Base-by-base conservation (phyloP, 2,888 invertebrate species). In the Pteria penguin region DNA sequence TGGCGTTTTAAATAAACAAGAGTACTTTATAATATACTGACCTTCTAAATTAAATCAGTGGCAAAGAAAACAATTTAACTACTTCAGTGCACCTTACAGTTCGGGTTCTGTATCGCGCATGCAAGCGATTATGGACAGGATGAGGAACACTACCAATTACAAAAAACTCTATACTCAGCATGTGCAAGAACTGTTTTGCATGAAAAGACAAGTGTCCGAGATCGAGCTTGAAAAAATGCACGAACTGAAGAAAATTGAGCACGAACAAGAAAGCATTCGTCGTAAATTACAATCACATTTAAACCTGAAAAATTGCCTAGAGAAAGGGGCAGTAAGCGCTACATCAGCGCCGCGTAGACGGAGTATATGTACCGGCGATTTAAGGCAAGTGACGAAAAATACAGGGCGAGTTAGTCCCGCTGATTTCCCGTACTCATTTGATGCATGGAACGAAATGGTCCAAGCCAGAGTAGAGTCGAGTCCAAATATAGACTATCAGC, bases 251-350 rank as follows among this genome's bases (percentile, higher is more conserved):
- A 57, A 68, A 29, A 68, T 68, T 22, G n/a, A 22, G 1, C 18
- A 57, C 0, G 22, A 22, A 14, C 45, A 68, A 26, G n/a, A 31
- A 5, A 24, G 4, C 22, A 31, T 68, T 29, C 22, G 55, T 11
- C 55, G 55, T 18, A 68, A 68, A 57, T 68, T 57, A 32, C 55
- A 33, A 24, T 36, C 32, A 36, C 26, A 65, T 45, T 36, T 65
- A 45, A 14, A n/a, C n/a, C n/a, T n/a, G n/a, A n/a, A n/a, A n/a
- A n/a, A n/a, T n/a, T n/a, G n/a, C n/a, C n/a, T n/a, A n/a, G n/a
- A n/a, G n/a, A n/a, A n/a, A n/a, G n/a, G n/a, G n/a, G n/a, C n/a
- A n/a, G n/a, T n/a, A n/a, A n/a, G n/a, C n/a, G n/a, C n/a, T n/a
- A n/a, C n/a, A n/a, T n/a, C n/a, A n/a, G n/a, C n/a, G n/a, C n/a